Percentiles rank a stretch among this genome's conserved stretches.
phyloP scores from a whole-genome alignment of 2,797 vertebrate genomes.

The Picus viridis region DNA sequence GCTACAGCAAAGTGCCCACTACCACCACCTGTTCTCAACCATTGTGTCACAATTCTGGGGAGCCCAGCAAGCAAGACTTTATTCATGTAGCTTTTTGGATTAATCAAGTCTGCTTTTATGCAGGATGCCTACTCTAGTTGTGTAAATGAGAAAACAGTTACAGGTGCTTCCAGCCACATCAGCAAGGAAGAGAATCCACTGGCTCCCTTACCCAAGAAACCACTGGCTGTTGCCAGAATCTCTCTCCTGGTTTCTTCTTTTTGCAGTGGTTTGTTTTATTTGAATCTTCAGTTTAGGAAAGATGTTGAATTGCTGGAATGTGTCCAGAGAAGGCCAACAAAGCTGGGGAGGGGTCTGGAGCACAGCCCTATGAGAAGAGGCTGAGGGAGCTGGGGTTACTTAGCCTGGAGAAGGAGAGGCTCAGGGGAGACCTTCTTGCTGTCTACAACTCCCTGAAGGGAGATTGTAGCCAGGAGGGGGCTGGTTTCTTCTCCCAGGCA shows the following conservation, averaged over 20 bases:
- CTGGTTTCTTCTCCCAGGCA: too few species aligned
- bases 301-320: too few species aligned
- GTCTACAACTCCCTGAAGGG: too few species aligned
- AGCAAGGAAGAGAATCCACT: background rate
- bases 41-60: background rate
- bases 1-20: background rate
- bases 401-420: too few species aligned
- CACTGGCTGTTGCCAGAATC: background rate
- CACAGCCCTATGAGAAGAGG: too few species aligned
- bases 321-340: too few species aligned
- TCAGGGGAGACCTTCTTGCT: too few species aligned
- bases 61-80: background rate
- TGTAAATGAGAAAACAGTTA: background rate
- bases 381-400: too few species aligned
- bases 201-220: background rate
- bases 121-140: background rate
- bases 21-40: background rate
- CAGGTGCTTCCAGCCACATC: background rate
- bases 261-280: background rate
- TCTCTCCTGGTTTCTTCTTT: background rate
- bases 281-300: background rate
- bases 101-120: background rate
- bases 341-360: too few species aligned
- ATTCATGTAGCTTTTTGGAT: background rate
- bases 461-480: too few species aligned